These are phyloP conservation scores for Morone chrysops DNA, from an alignment of 2,113 vertebrate species.

Conservation along the genomic window DNA sequence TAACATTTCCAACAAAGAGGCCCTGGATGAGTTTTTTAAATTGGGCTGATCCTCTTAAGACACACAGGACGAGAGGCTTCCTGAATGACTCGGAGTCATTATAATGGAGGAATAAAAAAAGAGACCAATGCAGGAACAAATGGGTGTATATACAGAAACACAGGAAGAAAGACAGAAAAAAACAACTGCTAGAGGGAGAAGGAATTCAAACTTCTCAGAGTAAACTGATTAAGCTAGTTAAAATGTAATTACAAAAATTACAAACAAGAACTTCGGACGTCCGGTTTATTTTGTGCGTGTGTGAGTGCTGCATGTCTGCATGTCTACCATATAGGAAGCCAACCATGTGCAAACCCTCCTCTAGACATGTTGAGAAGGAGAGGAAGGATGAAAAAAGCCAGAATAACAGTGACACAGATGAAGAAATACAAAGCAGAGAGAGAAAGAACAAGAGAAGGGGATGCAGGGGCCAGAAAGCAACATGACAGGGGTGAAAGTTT, in stretches of 20 bases:
- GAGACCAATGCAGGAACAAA: background rate
- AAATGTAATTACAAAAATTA: conserved; percentile 86
- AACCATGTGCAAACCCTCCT: conserved; percentile 57
- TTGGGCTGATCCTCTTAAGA: conserved; percentile 23
- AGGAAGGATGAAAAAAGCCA: conserved; percentile 5
- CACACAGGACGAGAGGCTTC: background rate
- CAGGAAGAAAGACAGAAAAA: conserved; percentile 29
- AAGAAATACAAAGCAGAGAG: conserved; percentile 25
- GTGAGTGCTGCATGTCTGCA: conserved; percentile 24
- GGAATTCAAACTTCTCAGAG: conserved; percentile 51
- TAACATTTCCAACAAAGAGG: background rate
- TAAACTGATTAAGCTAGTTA: conserved; percentile 83
- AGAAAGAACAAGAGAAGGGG: conserved; percentile 6
- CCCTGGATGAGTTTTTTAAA: background rate
- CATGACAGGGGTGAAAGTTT: conserved; percentile 54
- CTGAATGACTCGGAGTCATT: conserved; percentile 6
- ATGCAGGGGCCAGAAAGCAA: conserved; percentile 43
- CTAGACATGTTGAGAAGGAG: conserved; percentile 28
- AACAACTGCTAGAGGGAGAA: background rate
- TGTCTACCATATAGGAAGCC: background rate
- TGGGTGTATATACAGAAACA: background rate
- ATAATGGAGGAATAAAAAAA: background rate
- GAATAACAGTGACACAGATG: conserved; percentile 37
- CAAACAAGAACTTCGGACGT: conserved; percentile 39
- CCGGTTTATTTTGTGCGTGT: conserved; percentile 17